These are phyloP conservation scores for Papilio aristodemus DNA, from an alignment of 1,140 invertebrate species.

Conservation along the genomic window DNA sequence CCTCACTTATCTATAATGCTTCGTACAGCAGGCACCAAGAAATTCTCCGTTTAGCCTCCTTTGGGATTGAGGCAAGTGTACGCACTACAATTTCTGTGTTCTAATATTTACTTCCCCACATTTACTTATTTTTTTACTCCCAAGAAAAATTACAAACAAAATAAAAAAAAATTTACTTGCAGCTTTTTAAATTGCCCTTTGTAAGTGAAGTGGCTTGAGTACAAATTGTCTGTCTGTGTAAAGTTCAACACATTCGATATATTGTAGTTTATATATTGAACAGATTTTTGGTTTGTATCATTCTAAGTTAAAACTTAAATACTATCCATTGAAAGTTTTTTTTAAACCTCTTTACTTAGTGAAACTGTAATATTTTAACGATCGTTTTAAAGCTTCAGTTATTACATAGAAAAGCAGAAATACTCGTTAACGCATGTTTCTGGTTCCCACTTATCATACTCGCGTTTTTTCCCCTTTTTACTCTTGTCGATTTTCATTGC, in stretches of 20 bases:
- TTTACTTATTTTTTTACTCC: not conserved
- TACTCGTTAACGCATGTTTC: constrained; percentile 3
- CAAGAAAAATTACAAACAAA: too few species aligned
- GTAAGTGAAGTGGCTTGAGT: too few species aligned
- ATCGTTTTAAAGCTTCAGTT: not conserved
- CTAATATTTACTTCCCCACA: not conserved
- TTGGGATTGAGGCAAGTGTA: not conserved
- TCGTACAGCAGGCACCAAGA: not conserved
- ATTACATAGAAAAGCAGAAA: not conserved
- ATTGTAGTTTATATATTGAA: too few species aligned
- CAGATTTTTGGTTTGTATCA: too few species aligned
- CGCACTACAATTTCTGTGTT: not conserved
- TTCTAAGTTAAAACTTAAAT: too few species aligned
- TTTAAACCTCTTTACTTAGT: constrained; percentile 1
- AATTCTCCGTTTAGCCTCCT: not conserved
- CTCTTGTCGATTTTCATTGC: not conserved
- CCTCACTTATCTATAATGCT: constrained; percentile 4
- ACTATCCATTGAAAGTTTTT: too few species aligned
- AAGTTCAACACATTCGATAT: too few species aligned
- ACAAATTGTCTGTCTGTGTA: too few species aligned
- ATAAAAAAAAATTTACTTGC: not conserved
- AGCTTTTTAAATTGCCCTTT: too few species aligned
- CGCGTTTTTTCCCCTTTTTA: not conserved
- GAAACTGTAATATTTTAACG: not conserved
- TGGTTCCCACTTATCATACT: not conserved